Base-by-base conservation (phyloP, 2,888 invertebrate species). In the Cheilosia soror region DNA sequence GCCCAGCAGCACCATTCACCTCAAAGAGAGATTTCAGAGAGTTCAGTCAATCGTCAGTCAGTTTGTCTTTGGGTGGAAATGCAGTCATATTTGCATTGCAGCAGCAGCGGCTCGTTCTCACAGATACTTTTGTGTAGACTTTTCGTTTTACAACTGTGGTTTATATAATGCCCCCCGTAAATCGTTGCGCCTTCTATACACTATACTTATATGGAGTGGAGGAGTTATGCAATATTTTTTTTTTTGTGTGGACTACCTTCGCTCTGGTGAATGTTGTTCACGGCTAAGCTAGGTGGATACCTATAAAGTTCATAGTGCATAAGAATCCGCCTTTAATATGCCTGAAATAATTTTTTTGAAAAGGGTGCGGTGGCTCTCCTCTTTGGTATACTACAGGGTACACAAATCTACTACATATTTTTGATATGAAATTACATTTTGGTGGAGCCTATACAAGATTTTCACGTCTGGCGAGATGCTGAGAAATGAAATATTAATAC, bases 241-340 rank as follows among this genome's bases (percentile, higher is more conserved):
- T 27, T 5, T 31, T 9, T 47, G 31, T 62, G 40, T 42, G 42
- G 63, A 65, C 68, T 63, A 58, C 73, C 68, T 78, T 78, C 75
- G 47, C 73, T 83, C 49, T 47, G 49, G 69, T 79, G 78, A 83
- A 79, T 53, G 73, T 71, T 58, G 58, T 53, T 69, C 53, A 62
- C 27, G 27, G 75, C 20, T 44, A 11, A 40, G 77, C 40, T 29
- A 49, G 29, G 49, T 53, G 47, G 25, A 68, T 49, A 68, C 31
- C 40, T n/a, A 55, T 37, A 83, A 83, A 83, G 83, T 84, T 84
- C 79, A 79, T 65, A 84, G 79, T 58, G 73, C 75, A 69, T 68
- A 79, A 69, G 79, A 83, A 79, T 55, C 58, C 27, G 68, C 31
- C 20, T 83, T 78, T 68, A 73, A 78, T 73, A 63, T 78, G 73